These are phyloP conservation scores for Pempheris klunzingeri DNA, from an alignment of 2,797 vertebrate species.

Conservation along the genomic window DNA sequence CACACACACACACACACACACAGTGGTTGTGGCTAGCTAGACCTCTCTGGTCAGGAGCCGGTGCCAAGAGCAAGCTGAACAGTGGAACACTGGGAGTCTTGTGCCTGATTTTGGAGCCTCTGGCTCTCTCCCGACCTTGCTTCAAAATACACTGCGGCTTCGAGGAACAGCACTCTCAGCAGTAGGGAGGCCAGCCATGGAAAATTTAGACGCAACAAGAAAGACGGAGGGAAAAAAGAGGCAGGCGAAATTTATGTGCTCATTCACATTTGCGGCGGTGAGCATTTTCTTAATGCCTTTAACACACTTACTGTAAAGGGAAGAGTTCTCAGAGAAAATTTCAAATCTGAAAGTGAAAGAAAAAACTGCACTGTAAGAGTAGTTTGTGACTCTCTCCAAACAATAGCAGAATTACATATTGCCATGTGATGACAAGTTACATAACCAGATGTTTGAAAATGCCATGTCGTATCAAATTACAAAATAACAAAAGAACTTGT, in stretches of 20 bases:
- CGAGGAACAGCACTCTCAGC: slow-evolving; percentile 88
- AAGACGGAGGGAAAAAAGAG: slow-evolving; percentile 58
- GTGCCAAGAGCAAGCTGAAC: slow-evolving; percentile 84
- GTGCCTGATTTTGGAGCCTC: slow-evolving; percentile 83
- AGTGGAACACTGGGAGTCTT: slow-evolving; percentile 84
- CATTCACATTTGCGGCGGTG: slow-evolving; percentile 81
- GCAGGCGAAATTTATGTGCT: slow-evolving; percentile 78
- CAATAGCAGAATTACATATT: slow-evolving; percentile 51
- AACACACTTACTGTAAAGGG: slow-evolving; percentile 74
- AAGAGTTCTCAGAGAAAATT: slow-evolving; percentile 46
- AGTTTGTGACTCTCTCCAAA: slow-evolving; percentile 55
- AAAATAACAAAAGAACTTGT: not conserved
- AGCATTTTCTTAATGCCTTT: slow-evolving; percentile 81
- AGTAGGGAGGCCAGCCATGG: slow-evolving; percentile 84
- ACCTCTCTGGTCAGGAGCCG: slow-evolving; percentile 80
- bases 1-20: slow-evolving; percentile 66
- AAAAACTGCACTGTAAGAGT: slow-evolving; percentile 52
- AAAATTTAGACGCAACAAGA: slow-evolving; percentile 86
- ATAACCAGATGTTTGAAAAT: slow-evolving; percentile 35
- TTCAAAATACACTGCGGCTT: slow-evolving; percentile 89
- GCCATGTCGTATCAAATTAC: slow-evolving; percentile 19
- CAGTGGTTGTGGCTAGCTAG: slow-evolving; percentile 77
- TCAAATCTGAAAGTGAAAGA: slow-evolving; percentile 78
- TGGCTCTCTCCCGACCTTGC: slow-evolving; percentile 84
- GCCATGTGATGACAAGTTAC: slow-evolving; percentile 47